Base-by-base conservation (phyloP, 2,797 vertebrate genomes). In the Rousettus madagascariensis region DNA sequence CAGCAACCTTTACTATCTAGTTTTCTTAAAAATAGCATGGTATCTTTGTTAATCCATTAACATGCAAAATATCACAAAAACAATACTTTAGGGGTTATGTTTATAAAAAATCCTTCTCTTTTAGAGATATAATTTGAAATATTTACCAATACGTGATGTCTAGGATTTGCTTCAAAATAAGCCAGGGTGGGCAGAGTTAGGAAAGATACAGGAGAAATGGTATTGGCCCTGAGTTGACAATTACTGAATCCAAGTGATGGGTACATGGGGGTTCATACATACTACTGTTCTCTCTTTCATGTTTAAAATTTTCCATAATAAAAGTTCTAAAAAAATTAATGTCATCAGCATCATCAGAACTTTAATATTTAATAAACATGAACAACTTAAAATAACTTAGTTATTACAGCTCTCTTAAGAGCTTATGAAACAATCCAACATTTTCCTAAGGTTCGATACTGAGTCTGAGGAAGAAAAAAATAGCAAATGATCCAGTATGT, bases 101-200 rank as follows among this genome's bases (percentile, higher is more conserved):
- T 95, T 79, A 88, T 53, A 87, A 91, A 87, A 24, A 75, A 74
- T 43, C 38, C 59, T 85, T 79, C 41, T 91, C 49, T 36, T 84
- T 83, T 55, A 78, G 41, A 89, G 17, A 65, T 30, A 68, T 9
- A 82, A 63, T 71, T 2, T 49, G 11, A 89, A 94, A 53, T 72
- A 82, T 55, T 86, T 86, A 90, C 46, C 86, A 77, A 74, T 33
- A 11, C 11, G 84, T 20, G 16, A 16, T 30, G 41, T 69, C 43
- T 86, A 90, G 6, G 13, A 83, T 77, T 71, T 93, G 75, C 41
- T 86, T 86, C 49, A 72, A 78, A 90, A 89, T 66, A 82, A 91
- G 30, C 68, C 46, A 77, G 30, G n/a, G 12, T 15, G 46, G n/a
- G 30, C 5, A 28, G 33, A 75, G 68, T 75, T 30, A 83, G 38